These are phyloP conservation scores for Eupithecia exiguata DNA, from an alignment of 2,888 invertebrate genomes.

Conservation along the genomic window DNA sequence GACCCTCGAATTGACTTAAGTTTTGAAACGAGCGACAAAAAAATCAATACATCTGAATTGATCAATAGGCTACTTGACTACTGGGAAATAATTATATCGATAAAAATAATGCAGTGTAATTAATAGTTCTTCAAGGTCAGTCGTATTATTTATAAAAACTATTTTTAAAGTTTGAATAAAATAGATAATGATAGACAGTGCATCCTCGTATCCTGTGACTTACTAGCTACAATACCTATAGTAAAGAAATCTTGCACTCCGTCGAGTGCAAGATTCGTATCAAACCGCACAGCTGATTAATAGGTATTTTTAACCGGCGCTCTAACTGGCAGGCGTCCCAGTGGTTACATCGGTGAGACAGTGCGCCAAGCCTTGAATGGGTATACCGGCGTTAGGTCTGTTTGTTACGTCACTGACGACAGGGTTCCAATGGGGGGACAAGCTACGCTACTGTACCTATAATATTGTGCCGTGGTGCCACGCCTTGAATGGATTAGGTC, in stretches of 20 bases:
- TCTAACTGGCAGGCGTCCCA: constrained; percentile 31
- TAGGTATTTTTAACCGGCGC: constrained; percentile 27
- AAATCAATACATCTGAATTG: too few relatives aligned
- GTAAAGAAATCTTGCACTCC: neutral
- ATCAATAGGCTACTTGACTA: too few relatives aligned
- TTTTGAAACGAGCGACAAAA: too few relatives aligned
- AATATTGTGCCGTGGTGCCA: neutral
- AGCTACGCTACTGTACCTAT: too few relatives aligned
- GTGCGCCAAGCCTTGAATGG: neutral
- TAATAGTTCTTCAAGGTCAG: too few relatives aligned
- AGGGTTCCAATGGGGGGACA: neutral
- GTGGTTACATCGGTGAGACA: constrained; percentile 15
- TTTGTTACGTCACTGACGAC: neutral
- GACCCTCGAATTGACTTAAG: too few relatives aligned
- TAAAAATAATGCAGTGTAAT: too few relatives aligned
- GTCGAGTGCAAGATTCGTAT: neutral
- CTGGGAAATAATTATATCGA: too few relatives aligned
- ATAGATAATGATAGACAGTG: too few relatives aligned
- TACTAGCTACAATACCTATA: neutral
- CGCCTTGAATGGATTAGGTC: neutral
- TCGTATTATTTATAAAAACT: too few relatives aligned
- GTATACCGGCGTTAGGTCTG: neutral
- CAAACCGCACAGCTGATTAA: constrained; percentile 27
- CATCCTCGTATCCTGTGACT: too few relatives aligned
- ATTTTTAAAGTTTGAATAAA: too few relatives aligned